Evolutionary conservation across 2,888 invertebrate genomes (phyloP).

Genomic region (Seira musarum): DNA sequence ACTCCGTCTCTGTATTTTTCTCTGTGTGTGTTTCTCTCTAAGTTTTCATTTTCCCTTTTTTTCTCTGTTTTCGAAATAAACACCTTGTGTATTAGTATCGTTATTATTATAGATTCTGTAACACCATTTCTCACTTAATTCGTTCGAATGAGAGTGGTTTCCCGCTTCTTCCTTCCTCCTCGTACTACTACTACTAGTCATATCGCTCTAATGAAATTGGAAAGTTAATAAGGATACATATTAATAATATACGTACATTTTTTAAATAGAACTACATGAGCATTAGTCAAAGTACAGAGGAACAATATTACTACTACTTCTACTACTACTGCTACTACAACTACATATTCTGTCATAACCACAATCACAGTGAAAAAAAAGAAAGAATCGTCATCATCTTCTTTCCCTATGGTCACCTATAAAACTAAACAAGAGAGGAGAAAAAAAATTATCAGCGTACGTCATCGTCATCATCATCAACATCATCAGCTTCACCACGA

Average conservation of each 20-base stretch:
- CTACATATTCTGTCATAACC: neutral
- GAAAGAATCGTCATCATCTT: neutral
- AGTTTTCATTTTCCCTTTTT: neutral
- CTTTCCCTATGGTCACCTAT: neutral
- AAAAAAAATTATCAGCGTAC: neutral
- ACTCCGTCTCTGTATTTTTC: conserved; percentile 63
- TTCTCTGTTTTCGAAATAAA: conserved; percentile 13
- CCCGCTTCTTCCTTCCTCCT: no score
- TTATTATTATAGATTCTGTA: conserved; percentile 51
- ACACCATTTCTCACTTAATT: conserved; percentile 59
- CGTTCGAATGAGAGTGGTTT: conserved; percentile 32
- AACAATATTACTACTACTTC: no score
- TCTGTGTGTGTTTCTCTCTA: conserved; percentile 14
- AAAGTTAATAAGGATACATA: no score
- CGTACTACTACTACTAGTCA: no score
- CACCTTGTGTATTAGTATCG: conserved; percentile 43
- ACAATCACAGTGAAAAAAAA: neutral
- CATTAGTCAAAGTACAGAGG: no score
- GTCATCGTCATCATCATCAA: conserved; percentile 5
- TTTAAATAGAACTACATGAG: no score
- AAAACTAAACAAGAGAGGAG: neutral
- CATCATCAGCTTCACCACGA: neutral
- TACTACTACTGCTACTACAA: no score
- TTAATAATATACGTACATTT: no score
- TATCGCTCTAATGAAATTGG: no score